Evolutionary conservation across 1,140 invertebrate species (phyloP).

Genomic region (Pissodes strobi): DNA sequence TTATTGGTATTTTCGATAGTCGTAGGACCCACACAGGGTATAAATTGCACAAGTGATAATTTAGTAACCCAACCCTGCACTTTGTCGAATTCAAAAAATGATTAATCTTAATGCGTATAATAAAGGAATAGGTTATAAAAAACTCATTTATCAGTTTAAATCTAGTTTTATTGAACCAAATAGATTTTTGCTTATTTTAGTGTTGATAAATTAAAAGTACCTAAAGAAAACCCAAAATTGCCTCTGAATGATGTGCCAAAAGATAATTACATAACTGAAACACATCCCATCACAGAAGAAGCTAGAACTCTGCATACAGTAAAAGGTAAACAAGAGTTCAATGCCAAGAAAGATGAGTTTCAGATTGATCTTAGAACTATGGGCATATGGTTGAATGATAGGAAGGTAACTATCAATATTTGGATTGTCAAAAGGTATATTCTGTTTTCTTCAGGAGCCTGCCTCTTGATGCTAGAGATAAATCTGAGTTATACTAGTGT

Average conservation of each 20-base stretch:
- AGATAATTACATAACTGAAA: slow-evolving; percentile 4
- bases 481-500: too few relatives aligned
- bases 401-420: neutral
- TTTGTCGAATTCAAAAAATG: too few relatives aligned
- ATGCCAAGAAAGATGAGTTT: neutral
- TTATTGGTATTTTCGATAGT: too few relatives aligned
- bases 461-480: too few relatives aligned
- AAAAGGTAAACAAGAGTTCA: slow-evolving; percentile 9
- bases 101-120: too few relatives aligned
- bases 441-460: too few relatives aligned
- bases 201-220: slow-evolving; percentile 28
- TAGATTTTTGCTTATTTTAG: slow-evolving; percentile 10
- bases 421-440: too few relatives aligned
- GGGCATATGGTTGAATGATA: neutral
- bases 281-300: slow-evolving; percentile 15
- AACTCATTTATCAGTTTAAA: too few relatives aligned
- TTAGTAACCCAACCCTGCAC: too few relatives aligned
- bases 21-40: too few relatives aligned
- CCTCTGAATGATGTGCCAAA: slow-evolving; percentile 16
- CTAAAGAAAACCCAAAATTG: slow-evolving; percentile 25
- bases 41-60: too few relatives aligned
- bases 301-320: slow-evolving; percentile 11
- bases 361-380: neutral
- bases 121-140: too few relatives aligned
- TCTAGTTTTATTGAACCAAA: neutral